A percentile compares a stretch with the other conserved stretches of the same genome.
These are phyloP conservation scores for Drosophila acutilabella DNA, from an alignment of 2,888 invertebrate species.

Conservation along the genomic window DNA sequence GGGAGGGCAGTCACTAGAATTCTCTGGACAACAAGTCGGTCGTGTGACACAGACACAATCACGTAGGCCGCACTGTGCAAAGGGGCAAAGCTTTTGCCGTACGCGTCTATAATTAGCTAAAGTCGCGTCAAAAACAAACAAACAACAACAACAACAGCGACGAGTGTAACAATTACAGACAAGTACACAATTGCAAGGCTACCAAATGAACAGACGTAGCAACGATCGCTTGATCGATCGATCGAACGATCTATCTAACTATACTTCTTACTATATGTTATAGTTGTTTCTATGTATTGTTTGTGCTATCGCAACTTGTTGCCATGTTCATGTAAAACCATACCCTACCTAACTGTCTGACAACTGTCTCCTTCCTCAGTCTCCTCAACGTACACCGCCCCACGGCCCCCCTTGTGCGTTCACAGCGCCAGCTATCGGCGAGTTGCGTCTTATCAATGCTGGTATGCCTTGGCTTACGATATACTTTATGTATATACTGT, in stretches of 20 bases:
- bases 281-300: not conserved
- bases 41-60: conserved; percentile 78
- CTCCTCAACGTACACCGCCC: not conserved
- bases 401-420: not conserved
- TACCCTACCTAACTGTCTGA: conserved; percentile 63
- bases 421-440: conserved; percentile 45
- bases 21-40: conserved; percentile 41
- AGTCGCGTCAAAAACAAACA: conserved; percentile 41
- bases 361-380: not conserved
- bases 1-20: conserved; percentile 15
- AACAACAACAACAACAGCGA: conserved; percentile 20
- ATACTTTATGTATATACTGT: not conserved
- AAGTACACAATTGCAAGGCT: conserved; percentile 37
- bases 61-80: conserved; percentile 62
- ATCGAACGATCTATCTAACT: conserved; percentile 14
- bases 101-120: conserved; percentile 70
- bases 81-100: conserved; percentile 50
- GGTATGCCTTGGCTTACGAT: not conserved
- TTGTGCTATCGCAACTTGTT: conserved; percentile 46
- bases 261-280: not conserved
- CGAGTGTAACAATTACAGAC: conserved; percentile 41
- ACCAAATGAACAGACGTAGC: not conserved
- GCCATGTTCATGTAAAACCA: conserved; percentile 64
- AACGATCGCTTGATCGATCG: conserved; percentile 7
- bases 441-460: conserved; percentile 35